Evolutionary conservation across 1,140 invertebrate genomes (phyloP).

Genomic region (Diachasma alloeum): DNA sequence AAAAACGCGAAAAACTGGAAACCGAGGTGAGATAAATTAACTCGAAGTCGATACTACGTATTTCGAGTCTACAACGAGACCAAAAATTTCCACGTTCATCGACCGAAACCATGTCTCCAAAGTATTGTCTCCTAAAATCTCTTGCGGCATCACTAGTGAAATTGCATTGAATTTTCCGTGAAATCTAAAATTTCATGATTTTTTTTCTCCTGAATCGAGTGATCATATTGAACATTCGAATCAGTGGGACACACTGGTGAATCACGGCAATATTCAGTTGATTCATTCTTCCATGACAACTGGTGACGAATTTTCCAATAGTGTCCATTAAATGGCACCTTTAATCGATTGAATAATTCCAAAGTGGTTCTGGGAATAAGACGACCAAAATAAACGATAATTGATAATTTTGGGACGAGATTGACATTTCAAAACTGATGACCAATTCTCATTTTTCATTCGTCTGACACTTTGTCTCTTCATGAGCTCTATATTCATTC

Average conservation of each 20-base stretch:
- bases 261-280: not conserved
- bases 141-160: too few species aligned
- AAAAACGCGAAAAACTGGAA: too few species aligned
- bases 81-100: too few species aligned
- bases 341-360: not conserved
- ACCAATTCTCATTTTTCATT: not conserved
- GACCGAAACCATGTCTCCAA: too few species aligned
- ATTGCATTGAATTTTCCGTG: too few species aligned
- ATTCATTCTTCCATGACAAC: not conserved
- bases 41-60: too few species aligned
- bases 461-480: not conserved
- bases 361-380: not conserved
- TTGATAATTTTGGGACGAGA: not conserved
- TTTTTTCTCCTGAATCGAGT: too few species aligned
- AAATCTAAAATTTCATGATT: too few species aligned
- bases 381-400: not conserved
- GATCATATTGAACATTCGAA: not conserved
- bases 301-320: not conserved
- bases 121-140: too few species aligned
- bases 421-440: not conserved
- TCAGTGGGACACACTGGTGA: not conserved
- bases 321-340: not conserved
- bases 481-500: not conserved
- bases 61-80: too few species aligned
- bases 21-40: too few species aligned